Conservation (phyloP, 2,113 vertebrate genomes). For the Corythornis cristatus region DNA sequence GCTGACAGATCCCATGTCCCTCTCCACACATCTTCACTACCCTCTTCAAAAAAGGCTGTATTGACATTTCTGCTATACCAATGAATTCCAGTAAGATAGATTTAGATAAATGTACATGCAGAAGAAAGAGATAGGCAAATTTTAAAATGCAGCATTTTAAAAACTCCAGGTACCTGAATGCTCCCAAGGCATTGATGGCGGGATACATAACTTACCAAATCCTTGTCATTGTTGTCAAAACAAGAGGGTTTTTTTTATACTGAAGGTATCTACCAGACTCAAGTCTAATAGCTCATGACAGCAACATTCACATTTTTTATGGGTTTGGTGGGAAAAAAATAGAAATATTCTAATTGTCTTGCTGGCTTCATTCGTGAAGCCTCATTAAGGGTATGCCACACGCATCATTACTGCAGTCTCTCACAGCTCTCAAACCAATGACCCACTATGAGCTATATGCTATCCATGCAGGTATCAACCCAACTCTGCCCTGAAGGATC, state of each 20-base stretch:
- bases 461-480: neutral
- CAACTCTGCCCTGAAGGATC: neutral
- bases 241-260: neutral
- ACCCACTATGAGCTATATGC: neutral
- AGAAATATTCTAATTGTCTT: neutral
- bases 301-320: neutral
- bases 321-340: neutral
- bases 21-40: neutral
- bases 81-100: neutral
- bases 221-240: neutral
- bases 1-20: neutral
- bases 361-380: neutral
- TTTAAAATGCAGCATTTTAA: neutral
- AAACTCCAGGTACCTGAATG: neutral
- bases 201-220: neutral
- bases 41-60: neutral
- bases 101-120: neutral
- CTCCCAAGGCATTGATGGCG: neutral
- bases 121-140: neutral
- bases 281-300: neutral
- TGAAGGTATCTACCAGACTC: neutral
- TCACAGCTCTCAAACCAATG: neutral
- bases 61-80: neutral
- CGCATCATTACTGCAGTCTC: neutral
- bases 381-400: fast-evolving